phyloP scores from a whole-genome alignment of 2,113 vertebrate genomes.

The Lophochroa leadbeateri region DNA sequence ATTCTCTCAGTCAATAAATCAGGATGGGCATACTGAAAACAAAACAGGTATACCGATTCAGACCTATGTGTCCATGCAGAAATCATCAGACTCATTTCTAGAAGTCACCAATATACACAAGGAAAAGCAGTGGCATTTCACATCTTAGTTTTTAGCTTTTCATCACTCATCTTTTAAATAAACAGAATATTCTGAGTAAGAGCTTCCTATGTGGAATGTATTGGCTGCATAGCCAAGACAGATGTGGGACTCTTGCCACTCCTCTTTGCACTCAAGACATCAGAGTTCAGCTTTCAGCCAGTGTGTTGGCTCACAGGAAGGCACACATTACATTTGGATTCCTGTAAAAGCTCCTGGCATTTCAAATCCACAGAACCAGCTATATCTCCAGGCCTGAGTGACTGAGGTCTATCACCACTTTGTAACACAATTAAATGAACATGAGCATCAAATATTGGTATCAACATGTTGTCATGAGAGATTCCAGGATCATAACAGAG shows the following conservation, averaged over 20 bases:
- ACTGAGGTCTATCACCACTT: background rate
- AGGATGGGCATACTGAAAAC: background rate
- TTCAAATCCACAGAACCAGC: background rate
- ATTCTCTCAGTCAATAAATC: background rate
- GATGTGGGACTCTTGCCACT: background rate
- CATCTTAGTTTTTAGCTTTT: background rate
- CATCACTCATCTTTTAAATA: background rate
- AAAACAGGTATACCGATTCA: background rate
- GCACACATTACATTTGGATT: background rate
- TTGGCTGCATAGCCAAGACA: background rate
- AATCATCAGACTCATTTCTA: background rate
- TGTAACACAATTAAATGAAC: background rate
- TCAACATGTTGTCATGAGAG: background rate
- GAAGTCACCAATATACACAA: background rate
- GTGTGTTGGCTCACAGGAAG: background rate
- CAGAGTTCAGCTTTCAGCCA: background rate
- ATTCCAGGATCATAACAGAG: background rate
- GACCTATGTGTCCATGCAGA: background rate
- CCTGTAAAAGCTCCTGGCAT: background rate
- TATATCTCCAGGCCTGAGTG: background rate
- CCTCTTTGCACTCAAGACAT: background rate
- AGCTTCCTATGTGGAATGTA: background rate
- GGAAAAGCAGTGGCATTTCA: background rate
- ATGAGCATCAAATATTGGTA: background rate
- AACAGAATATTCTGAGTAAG: background rate